phyloP scores from a whole-genome alignment of 2,888 invertebrate species.

The Cataglyphis livida region DNA sequence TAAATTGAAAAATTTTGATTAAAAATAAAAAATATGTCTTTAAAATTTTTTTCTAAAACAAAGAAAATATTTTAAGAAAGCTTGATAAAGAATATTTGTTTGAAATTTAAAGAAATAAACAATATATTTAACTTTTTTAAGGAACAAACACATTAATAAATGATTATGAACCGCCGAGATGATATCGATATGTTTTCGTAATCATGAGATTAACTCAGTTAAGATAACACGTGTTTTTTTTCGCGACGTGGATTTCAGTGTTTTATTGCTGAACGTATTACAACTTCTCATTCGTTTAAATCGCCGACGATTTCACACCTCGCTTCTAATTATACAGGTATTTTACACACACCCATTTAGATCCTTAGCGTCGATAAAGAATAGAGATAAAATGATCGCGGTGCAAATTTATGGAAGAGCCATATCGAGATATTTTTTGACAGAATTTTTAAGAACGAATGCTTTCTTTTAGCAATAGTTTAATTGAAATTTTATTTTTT shows the following conservation, averaged over 20 bases:
- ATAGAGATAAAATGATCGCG: slow-evolving; percentile 22
- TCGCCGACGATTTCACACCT: slow-evolving; percentile 60
- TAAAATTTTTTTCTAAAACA: background rate
- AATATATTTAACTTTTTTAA: background rate
- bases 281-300: slow-evolving; percentile 55
- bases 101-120: background rate
- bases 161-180: background rate
- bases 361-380: slow-evolving; percentile 63
- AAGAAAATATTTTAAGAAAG: background rate
- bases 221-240: slow-evolving; percentile 35
- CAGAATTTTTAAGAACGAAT: slow-evolving; percentile 14
- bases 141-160: background rate
- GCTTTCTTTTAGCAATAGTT: background rate
- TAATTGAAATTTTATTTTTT: background rate
- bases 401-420: slow-evolving; percentile 59
- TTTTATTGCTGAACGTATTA: slow-evolving; percentile 22
- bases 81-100: background rate
- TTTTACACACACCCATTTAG: slow-evolving; percentile 56
- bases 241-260: slow-evolving; percentile 22
- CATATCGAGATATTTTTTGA: slow-evolving; percentile 13
- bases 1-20: background rate
- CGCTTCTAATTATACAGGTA: slow-evolving; percentile 62
- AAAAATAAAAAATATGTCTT: background rate
- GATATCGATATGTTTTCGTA: slow-evolving; percentile 17
- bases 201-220: slow-evolving; percentile 34